A percentile compares a stretch with the other conserved stretches of the same genome.
phyloP scores from a whole-genome alignment of 2,113 vertebrate genomes.

The Hemibagrus wyckioides region DNA sequence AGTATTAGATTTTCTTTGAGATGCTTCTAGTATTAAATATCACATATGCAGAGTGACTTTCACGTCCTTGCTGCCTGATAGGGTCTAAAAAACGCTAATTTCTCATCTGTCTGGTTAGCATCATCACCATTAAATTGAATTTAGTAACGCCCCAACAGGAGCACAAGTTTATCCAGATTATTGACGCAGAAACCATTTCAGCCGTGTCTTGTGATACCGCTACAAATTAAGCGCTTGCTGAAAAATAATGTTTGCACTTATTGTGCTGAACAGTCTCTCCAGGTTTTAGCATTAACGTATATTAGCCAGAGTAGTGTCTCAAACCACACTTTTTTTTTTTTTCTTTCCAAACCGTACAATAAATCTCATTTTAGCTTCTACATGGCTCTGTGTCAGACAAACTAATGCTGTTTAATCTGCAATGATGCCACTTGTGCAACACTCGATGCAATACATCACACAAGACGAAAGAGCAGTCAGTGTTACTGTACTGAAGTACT shows the following conservation, averaged over 20 bases:
- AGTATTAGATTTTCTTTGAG: neutral
- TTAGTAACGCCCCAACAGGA: neutral
- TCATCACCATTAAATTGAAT: conserved; percentile 20
- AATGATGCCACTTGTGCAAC: conserved; percentile 1
- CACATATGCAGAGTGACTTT: neutral
- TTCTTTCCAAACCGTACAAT: conserved; percentile 27
- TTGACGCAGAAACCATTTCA: conserved; percentile 16
- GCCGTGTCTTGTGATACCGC: neutral
- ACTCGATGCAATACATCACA: conserved; percentile 15
- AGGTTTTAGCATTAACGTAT: conserved; percentile 40
- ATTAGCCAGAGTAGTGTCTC: conserved; percentile 12
- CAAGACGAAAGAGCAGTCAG: neutral
- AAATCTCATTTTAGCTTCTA: conserved; percentile 39
- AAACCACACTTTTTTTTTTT: conserved; percentile 11
- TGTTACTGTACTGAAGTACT: conserved; percentile 19
- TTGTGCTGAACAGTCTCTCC: conserved; percentile 10
- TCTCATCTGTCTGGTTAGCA: neutral
- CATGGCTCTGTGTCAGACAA: conserved; percentile 29
- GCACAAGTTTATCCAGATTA: conserved; percentile 4
- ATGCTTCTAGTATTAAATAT: neutral
- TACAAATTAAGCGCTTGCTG: conserved; percentile 15
- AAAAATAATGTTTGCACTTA: conserved; percentile 39
- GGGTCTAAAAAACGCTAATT: neutral
- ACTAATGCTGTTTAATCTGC: conserved; percentile 39
- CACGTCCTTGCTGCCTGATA: neutral